Conservation (phyloP, 2,113 vertebrate genomes). For the Brachypteracias leptosomus region DNA sequence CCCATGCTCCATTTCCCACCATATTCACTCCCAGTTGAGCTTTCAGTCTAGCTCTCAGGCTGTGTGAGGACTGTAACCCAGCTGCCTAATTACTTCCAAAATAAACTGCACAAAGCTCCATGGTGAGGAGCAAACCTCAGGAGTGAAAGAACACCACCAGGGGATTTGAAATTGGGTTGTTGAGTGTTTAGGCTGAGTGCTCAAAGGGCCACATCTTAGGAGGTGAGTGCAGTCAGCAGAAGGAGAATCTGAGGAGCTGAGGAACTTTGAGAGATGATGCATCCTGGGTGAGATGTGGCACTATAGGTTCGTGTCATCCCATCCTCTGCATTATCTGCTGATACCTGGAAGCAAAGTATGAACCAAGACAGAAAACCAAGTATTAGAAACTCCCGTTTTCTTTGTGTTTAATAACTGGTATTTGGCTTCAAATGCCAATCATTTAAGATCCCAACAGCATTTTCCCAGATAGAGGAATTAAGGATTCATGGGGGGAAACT, state of each 20-base stretch:
- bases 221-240: not conserved
- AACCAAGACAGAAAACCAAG: not conserved
- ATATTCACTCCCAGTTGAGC: not conserved
- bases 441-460: not conserved
- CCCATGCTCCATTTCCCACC: not conserved
- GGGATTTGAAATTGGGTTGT: not conserved
- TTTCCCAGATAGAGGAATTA: not conserved
- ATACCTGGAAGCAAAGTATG: not conserved
- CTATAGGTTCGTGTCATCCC: not conserved
- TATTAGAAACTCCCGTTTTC: not conserved
- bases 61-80: not conserved
- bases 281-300: not conserved
- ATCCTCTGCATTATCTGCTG: not conserved
- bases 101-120: not conserved
- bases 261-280: not conserved
- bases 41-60: not conserved
- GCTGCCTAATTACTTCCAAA: not conserved
- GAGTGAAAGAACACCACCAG: not conserved
- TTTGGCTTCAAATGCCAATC: not conserved
- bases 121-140: not conserved
- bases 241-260: not conserved
- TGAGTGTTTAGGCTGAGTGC: not conserved
- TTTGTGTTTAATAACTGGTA: not conserved
- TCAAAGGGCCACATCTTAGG: not conserved
- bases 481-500: not conserved